Conservation (phyloP, 2,113 vertebrate genomes). For the Chaenocephalus aceratus region DNA sequence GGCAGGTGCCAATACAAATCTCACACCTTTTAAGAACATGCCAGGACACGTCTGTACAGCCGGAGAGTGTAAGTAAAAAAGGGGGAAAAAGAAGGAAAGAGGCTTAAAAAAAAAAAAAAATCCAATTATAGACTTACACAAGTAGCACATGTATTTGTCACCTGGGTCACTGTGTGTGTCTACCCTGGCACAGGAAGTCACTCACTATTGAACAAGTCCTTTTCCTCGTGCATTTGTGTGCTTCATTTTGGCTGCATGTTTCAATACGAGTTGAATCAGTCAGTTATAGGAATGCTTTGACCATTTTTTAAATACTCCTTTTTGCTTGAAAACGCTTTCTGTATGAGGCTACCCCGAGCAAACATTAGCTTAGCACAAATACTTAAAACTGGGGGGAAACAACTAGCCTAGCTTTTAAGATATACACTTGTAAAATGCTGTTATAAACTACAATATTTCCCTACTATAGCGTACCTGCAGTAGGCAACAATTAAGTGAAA, state of each 20-base stretch:
- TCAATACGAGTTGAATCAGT: background rate
- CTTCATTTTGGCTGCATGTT: background rate
- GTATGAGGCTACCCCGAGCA: background rate
- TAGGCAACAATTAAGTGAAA: conserved; percentile 25
- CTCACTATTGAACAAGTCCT: background rate
- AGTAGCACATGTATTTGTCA: conserved; percentile 4
- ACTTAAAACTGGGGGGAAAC: background rate
- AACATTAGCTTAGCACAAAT: background rate
- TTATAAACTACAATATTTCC: too few species aligned
- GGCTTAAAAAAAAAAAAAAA: background rate
- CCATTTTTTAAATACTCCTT: background rate
- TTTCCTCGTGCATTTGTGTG: background rate
- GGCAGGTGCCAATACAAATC: background rate
- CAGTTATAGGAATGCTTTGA: background rate
- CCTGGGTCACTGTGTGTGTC: background rate
- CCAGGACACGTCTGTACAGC: background rate
- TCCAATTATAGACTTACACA: background rate
- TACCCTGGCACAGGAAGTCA: conserved; percentile 1
- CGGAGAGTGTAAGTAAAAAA: background rate
- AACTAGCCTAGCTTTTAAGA: background rate
- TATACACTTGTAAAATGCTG: too few species aligned
- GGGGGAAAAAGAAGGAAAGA: background rate
- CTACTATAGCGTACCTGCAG: conserved; percentile 25
- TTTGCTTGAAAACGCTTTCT: background rate
- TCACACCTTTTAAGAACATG: conserved; percentile 14